Percentiles rank a stretch among this genome's conserved stretches.
Conservation (phyloP, 1,140 invertebrate species). For the Halictus rubicundus region DNA sequence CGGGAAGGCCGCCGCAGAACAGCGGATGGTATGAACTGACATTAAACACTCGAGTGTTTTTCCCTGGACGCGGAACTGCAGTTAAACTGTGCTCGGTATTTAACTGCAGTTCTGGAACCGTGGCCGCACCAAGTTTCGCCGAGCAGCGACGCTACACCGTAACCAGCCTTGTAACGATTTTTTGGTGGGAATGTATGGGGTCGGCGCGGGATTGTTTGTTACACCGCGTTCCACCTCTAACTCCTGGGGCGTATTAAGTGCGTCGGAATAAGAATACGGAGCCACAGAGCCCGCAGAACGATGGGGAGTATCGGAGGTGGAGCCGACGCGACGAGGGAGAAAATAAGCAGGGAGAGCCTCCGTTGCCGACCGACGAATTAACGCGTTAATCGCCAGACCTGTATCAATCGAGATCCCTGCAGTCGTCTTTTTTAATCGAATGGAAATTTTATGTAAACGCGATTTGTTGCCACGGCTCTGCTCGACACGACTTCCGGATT, state of each 20-base stretch:
- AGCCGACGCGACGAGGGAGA: background rate
- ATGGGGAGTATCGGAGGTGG: background rate
- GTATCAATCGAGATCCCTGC: background rate
- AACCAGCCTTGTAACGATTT: background rate
- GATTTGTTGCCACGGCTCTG: background rate
- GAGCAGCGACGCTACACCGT: background rate
- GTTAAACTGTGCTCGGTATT: conserved; percentile 20
- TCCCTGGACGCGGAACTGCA: background rate
- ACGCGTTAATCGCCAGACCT: background rate
- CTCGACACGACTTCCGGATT: too few relatives aligned
- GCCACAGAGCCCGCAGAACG: background rate
- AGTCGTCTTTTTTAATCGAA: background rate
- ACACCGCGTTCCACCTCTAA: background rate
- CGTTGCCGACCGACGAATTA: background rate
- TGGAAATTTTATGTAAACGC: background rate
- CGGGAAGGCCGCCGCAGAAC: background rate
- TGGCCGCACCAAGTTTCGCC: background rate
- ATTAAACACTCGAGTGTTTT: conserved; percentile 28
- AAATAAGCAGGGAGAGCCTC: background rate
- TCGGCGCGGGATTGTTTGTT: background rate
- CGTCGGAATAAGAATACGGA: background rate
- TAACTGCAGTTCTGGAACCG: conserved; percentile 2
- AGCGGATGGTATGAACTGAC: background rate
- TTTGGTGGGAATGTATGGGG: background rate
- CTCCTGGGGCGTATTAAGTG: background rate